phyloP scores from a whole-genome alignment of 1,140 invertebrate species.

The Lucilia sericata region DNA sequence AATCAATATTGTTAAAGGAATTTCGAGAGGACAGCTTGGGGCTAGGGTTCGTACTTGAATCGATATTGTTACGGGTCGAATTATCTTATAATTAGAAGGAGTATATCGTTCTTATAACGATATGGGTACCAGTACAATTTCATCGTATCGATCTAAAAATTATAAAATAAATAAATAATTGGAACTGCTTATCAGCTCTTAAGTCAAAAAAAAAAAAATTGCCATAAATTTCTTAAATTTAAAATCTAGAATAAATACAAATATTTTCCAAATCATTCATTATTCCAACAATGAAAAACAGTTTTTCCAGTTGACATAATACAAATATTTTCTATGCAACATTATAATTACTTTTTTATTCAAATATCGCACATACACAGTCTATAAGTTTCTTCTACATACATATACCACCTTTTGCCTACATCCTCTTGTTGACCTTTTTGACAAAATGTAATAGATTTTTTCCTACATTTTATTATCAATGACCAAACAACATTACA shows the following conservation, averaged over 20 bases:
- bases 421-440: constrained; percentile 37
- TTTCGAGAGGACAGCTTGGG: too few relatives aligned
- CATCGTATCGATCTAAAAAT: too few relatives aligned
- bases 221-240: too few relatives aligned
- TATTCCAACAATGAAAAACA: background rate
- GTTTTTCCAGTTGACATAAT: constrained; percentile 5
- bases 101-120: too few relatives aligned
- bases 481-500: constrained; percentile 39
- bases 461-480: constrained; percentile 28
- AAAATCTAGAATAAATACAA: background rate
- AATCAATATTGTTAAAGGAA: too few relatives aligned
- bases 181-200: too few relatives aligned
- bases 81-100: too few relatives aligned
- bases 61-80: too few relatives aligned
- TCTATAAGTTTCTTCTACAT: background rate
- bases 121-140: too few relatives aligned
- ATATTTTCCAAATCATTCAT: background rate
- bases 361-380: background rate
- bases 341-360: constrained; percentile 37
- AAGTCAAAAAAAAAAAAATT: too few relatives aligned
- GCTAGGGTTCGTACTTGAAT: too few relatives aligned
- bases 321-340: background rate
- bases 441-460: constrained; percentile 20
- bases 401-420: constrained; percentile 19
- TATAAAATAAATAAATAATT: too few relatives aligned